Evolutionary conservation across 2,888 invertebrate species (phyloP).

Genomic region (Noctua comes): DNA sequence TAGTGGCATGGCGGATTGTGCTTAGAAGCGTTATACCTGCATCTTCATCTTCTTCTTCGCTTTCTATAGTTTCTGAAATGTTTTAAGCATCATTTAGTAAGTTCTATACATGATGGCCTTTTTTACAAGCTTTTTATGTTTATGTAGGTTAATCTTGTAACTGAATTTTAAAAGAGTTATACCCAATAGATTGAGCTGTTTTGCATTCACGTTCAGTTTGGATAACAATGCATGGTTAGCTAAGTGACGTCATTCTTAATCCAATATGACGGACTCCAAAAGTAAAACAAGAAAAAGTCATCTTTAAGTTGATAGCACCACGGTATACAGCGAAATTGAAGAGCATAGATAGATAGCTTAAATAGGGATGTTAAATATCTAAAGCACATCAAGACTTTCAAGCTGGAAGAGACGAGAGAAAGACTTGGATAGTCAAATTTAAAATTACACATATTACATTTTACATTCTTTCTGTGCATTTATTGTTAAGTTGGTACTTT

Average conservation of each 20-base stretch:
- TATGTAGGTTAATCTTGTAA: not conserved
- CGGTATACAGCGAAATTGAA: no score
- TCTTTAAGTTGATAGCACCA: no score
- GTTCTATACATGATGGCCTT: not conserved
- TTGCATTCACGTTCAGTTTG: not conserved
- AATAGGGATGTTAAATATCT: no score
- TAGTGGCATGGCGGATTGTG: slow-evolving; percentile 45
- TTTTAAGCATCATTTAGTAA: not conserved
- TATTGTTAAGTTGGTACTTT: no score
- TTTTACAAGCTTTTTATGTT: not conserved
- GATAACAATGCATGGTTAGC: not conserved
- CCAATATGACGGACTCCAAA: not conserved
- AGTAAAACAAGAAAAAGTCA: no score
- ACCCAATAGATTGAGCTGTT: not conserved
- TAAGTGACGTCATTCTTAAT: not conserved
- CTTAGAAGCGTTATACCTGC: slow-evolving; percentile 11
- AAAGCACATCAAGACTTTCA: no score
- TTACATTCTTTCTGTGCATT: not conserved
- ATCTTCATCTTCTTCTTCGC: slow-evolving; percentile 25
- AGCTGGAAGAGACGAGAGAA: not conserved
- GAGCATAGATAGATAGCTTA: no score
- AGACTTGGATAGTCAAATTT: not conserved
- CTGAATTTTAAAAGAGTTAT: not conserved
- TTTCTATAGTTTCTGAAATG: slow-evolving; percentile 9
- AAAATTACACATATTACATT: no score